phyloP scores from a whole-genome alignment of 1,140 invertebrate genomes.

The Drosophila kikkawai region DNA sequence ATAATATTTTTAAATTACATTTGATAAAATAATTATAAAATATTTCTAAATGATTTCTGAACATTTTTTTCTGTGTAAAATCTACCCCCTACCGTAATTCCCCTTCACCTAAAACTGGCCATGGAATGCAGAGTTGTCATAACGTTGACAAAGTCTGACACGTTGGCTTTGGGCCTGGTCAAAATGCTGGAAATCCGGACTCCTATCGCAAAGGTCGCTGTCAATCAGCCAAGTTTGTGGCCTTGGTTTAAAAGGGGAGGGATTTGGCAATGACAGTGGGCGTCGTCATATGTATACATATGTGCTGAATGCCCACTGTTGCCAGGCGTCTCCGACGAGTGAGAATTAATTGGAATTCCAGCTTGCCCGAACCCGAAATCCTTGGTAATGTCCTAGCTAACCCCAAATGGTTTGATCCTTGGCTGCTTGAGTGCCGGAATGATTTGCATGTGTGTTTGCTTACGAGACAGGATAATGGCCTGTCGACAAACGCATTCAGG shows the following conservation, averaged over 20 bases:
- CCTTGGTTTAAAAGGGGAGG: background rate
- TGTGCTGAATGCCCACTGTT: conserved; percentile 40
- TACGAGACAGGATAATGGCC: conserved; percentile 11
- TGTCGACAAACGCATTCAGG: conserved; percentile 20
- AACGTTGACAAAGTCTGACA: conserved; percentile 74
- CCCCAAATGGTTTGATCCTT: conserved; percentile 9
- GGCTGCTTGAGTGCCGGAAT: background rate
- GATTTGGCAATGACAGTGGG: background rate
- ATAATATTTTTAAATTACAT: background rate
- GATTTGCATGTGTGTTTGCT: conserved; percentile 25
- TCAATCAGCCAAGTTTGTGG: conserved; percentile 51
- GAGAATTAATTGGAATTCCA: conserved; percentile 69
- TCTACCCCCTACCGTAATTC: background rate
- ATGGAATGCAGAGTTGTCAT: conserved; percentile 67
- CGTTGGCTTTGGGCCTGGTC: conserved; percentile 60
- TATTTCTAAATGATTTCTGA: too few species aligned
- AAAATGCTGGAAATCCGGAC: conserved; percentile 30
- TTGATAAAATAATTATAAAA: too few species aligned
- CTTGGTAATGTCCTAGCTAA: conserved; percentile 6
- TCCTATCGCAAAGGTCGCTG: conserved; percentile 56
- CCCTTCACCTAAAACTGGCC: background rate
- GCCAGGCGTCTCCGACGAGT: conserved; percentile 51
- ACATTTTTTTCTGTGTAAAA: background rate
- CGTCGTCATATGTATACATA: background rate
- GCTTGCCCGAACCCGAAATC: conserved; percentile 42